These are phyloP conservation scores for Drosophila eohydei DNA, from an alignment of 2,888 invertebrate genomes.

Conservation along the genomic window DNA sequence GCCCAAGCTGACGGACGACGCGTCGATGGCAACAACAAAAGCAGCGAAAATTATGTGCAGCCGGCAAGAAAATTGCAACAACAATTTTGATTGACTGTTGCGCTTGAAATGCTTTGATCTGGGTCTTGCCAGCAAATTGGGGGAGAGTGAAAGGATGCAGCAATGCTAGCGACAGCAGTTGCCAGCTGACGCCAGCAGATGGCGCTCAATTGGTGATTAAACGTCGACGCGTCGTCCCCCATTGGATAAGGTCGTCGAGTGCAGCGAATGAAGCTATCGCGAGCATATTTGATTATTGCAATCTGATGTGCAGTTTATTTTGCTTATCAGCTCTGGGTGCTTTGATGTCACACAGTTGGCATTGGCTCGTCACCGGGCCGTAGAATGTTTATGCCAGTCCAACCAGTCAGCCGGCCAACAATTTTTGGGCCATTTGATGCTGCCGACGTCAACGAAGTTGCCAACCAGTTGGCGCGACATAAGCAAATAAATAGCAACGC, in stretches of 20 bases:
- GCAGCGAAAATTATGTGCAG: slow-evolving; percentile 32
- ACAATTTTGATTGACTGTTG: slow-evolving; percentile 72
- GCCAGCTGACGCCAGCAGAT: slow-evolving; percentile 67
- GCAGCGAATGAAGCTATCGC: slow-evolving; percentile 49
- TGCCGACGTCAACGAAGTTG: slow-evolving; percentile 62
- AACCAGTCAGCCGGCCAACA: slow-evolving; percentile 42
- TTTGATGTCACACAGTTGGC: slow-evolving; percentile 68
- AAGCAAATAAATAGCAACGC: slow-evolving; percentile 67
- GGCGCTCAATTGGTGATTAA: slow-evolving; percentile 64
- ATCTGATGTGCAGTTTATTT: slow-evolving; percentile 63
- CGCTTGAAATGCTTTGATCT: slow-evolving; percentile 78
- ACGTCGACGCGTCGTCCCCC: slow-evolving; percentile 8
- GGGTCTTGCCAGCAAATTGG: slow-evolving; percentile 27
- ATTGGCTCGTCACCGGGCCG: slow-evolving; percentile 38
- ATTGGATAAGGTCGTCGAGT: slow-evolving; percentile 4
- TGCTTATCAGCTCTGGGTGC: slow-evolving; percentile 54
- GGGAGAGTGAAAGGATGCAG: slow-evolving; percentile 1
- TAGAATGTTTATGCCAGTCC: slow-evolving; percentile 60
- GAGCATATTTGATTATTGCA: slow-evolving; percentile 45
- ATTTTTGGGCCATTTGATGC: slow-evolving; percentile 70
- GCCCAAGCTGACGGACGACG: slow-evolving; percentile 60
- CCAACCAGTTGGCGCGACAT: slow-evolving; percentile 72
- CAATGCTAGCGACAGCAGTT: slow-evolving; percentile 10
- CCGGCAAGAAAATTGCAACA: slow-evolving; percentile 50
- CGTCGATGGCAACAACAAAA: slow-evolving; percentile 44